These are phyloP conservation scores for Indicator indicator DNA, from an alignment of 2,113 vertebrate genomes.

Conservation along the genomic window DNA sequence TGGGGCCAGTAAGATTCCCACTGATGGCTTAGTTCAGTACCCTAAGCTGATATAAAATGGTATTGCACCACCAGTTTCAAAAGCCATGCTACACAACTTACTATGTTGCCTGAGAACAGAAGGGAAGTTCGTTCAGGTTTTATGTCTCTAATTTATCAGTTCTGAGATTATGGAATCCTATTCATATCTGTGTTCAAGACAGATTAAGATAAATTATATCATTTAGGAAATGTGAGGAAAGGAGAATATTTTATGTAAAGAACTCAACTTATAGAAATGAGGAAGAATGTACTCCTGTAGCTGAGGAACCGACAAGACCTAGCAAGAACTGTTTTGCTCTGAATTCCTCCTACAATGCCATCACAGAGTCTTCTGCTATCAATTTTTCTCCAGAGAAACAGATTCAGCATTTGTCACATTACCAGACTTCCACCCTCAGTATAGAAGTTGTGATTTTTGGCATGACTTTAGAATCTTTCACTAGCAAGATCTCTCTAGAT, in stretches of 20 bases:
- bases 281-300: not conserved
- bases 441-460: slow-evolving; percentile 31
- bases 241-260: not conserved
- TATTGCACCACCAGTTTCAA: not conserved
- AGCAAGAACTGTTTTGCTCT: not conserved
- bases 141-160: not conserved
- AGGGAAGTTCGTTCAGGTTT: not conserved
- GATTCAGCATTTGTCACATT: slow-evolving; percentile 37
- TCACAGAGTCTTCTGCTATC: not conserved
- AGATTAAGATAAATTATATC: not conserved
- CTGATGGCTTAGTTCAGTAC: not conserved
- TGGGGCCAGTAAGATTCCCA: rapidly evolving
- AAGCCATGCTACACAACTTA: not conserved
- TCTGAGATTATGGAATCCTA: not conserved
- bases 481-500: not conserved
- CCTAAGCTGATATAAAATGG: not conserved
- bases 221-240: not conserved
- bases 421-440: slow-evolving; percentile 34
- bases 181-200: not conserved
- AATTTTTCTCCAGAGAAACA: slow-evolving; percentile 27
- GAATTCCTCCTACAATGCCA: not conserved
- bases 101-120: not conserved
- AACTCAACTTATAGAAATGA: not conserved
- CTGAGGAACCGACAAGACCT: not conserved
- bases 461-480: not conserved